Evolutionary conservation across 2,888 invertebrate species (phyloP).

Genomic region (Sphecodes monilicornis): DNA sequence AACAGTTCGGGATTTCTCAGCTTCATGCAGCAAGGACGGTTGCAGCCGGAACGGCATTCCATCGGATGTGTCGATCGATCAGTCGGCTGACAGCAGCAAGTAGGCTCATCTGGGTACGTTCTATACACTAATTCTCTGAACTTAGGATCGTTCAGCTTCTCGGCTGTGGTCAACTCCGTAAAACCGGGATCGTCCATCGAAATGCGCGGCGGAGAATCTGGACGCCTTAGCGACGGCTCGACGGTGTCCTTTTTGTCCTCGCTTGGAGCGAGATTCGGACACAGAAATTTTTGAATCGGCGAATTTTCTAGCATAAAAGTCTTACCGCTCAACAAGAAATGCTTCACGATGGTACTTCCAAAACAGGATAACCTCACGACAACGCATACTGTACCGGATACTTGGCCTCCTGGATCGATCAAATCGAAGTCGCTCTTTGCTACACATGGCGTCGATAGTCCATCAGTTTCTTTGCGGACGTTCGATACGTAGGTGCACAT

Average conservation of each 20-base stretch:
- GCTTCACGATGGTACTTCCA: constrained; percentile 67
- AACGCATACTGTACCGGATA: constrained; percentile 70
- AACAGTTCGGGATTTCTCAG: constrained; percentile 55
- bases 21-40: constrained; percentile 71
- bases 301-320: constrained; percentile 69
- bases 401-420: constrained; percentile 53
- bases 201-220: constrained; percentile 65
- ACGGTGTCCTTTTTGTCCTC: background rate
- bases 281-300: constrained; percentile 37
- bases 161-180: constrained; percentile 74
- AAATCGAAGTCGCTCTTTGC: constrained; percentile 63
- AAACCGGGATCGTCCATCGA: constrained; percentile 73
- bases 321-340: constrained; percentile 61
- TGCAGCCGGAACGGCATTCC: constrained; percentile 73
- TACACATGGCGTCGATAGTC: constrained; percentile 52
- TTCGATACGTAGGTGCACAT: constrained; percentile 59
- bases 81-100: constrained; percentile 70
- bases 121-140: constrained; percentile 75
- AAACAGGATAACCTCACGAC: constrained; percentile 75
- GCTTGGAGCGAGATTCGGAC: background rate
- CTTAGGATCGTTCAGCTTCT: constrained; percentile 77
- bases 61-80: constrained; percentile 49
- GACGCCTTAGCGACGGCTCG: constrained; percentile 58
- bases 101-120: constrained; percentile 75
- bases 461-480: constrained; percentile 56